Conservation (phyloP, 2,113 vertebrate genomes). For the Zosterops japonicus region DNA sequence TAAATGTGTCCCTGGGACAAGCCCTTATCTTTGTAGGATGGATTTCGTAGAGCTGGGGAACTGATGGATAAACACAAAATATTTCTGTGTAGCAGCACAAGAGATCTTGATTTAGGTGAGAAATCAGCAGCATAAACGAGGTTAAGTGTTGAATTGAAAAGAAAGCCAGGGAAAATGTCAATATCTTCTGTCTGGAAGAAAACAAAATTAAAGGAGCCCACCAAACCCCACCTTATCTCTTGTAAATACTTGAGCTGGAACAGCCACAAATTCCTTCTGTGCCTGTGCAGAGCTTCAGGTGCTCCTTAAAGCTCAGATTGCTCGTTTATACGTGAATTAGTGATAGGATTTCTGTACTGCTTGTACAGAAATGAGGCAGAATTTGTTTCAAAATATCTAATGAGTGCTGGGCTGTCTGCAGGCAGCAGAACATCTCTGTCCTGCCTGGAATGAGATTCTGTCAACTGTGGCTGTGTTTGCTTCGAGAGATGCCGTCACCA, state of each 20-base stretch:
- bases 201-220: neutral
- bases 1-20: neutral
- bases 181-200: neutral
- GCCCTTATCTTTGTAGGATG: neutral
- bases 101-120: neutral
- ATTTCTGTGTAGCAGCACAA: neutral
- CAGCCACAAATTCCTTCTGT: neutral
- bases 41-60: neutral
- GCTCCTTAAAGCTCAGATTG: neutral
- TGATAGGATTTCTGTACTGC: neutral
- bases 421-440: neutral
- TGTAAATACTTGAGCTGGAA: neutral
- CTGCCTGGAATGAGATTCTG: neutral
- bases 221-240: neutral
- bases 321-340: neutral
- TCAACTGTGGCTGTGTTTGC: neutral
- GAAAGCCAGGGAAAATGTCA: neutral
- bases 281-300: neutral
- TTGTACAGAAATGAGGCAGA: neutral
- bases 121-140: neutral
- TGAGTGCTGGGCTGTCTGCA: slow-evolving; percentile 15
- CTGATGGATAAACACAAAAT: neutral
- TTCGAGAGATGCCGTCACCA: slow-evolving; percentile 17
- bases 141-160: neutral
- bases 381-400: slow-evolving; percentile 20